These are phyloP conservation scores for Castor canadensis DNA, from an alignment of 2,113 vertebrate species.

Conservation along the genomic window DNA sequence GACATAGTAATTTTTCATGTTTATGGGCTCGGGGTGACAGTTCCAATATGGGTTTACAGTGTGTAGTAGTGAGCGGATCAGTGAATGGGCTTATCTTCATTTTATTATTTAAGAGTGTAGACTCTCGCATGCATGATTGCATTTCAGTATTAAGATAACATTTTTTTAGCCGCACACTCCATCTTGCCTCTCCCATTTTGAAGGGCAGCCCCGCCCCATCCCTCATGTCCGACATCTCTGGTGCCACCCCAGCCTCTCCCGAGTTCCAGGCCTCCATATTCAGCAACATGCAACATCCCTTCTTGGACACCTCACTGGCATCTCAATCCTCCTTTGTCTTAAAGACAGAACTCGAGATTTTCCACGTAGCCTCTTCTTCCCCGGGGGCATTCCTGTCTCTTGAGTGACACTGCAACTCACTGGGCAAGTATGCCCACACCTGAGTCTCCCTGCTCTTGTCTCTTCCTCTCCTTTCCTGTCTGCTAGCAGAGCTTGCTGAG, in stretches of 20 bases:
- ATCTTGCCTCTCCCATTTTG: background rate
- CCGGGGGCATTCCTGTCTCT: too few species aligned
- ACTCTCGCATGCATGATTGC: background rate
- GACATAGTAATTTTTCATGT: background rate
- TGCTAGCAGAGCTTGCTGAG: background rate
- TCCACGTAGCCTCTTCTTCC: background rate
- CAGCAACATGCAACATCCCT: too few species aligned
- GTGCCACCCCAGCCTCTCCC: background rate
- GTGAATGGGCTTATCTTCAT: background rate
- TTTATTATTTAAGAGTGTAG: background rate
- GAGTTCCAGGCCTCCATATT: background rate
- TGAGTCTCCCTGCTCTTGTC: background rate
- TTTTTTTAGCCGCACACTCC: background rate
- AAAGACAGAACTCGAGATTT: background rate
- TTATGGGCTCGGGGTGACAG: background rate
- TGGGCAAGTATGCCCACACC: background rate
- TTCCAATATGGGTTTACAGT: too few species aligned
- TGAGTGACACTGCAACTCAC: background rate
- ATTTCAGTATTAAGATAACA: background rate
- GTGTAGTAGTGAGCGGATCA: background rate
- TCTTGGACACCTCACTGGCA: background rate
- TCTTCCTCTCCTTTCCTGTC: background rate
- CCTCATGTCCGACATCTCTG: fast-evolving
- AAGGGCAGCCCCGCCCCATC: background rate
- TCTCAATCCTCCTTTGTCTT: too few species aligned